Percentiles rank a stretch among this genome's conserved stretches.
Evolutionary conservation across 2,888 invertebrate species (phyloP).

Genomic region (Urechis unicinctus): DNA sequence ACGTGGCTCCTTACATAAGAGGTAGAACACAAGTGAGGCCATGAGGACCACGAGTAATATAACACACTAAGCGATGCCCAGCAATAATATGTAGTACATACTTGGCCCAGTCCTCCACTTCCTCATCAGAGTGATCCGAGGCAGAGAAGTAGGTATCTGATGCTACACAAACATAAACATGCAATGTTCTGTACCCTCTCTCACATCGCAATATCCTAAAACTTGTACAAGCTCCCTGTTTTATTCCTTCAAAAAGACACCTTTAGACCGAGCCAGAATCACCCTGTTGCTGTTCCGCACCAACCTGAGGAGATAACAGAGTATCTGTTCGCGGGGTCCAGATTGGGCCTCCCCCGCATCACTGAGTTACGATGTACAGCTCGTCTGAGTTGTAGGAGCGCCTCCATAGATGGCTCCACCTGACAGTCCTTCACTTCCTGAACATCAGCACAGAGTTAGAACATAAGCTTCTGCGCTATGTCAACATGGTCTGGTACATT

Average conservation of each 20-base stretch:
- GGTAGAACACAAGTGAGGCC: too few species aligned
- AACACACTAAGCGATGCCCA: too few species aligned
- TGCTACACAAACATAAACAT: constrained; percentile 19
- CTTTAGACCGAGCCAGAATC: too few species aligned
- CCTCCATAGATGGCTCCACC: not conserved
- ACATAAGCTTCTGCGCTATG: not conserved
- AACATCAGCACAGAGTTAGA: not conserved
- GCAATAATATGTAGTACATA: constrained; percentile 17
- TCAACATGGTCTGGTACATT: not conserved
- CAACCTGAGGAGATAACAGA: not conserved
- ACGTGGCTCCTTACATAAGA: too few species aligned
- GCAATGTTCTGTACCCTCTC: not conserved
- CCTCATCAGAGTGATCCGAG: constrained; percentile 66
- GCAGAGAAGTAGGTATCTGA: constrained; percentile 54
- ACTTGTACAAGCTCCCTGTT: too few species aligned
- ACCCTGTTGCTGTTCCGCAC: too few species aligned
- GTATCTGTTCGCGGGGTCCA: not conserved
- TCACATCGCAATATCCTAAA: too few species aligned
- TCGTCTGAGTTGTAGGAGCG: not conserved
- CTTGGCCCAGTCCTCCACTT: constrained; percentile 66
- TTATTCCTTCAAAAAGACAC: too few species aligned
- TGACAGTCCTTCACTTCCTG: not conserved
- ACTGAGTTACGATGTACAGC: not conserved
- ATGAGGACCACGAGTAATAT: too few species aligned
- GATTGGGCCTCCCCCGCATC: not conserved